Conservation (phyloP, 2,888 invertebrate genomes). For the Electrophaes corylata region DNA sequence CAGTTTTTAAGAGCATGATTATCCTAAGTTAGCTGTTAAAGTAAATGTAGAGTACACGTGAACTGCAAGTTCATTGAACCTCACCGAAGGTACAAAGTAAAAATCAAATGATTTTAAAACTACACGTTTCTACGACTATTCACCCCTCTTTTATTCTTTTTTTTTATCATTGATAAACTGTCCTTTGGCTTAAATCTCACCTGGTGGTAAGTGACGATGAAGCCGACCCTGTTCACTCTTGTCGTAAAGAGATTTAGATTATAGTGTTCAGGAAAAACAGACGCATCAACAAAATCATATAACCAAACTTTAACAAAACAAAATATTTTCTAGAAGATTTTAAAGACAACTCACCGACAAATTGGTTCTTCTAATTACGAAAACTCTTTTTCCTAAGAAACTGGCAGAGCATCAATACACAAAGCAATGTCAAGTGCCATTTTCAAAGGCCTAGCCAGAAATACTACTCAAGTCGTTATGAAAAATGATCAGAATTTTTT, state of each 20-base stretch:
- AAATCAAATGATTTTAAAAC: too few relatives aligned
- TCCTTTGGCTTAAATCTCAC: too few relatives aligned
- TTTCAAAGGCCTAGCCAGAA: slow-evolving; percentile 17
- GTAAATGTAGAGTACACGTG: slow-evolving; percentile 10
- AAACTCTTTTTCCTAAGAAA: slow-evolving; percentile 27
- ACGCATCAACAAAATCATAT: too few relatives aligned
- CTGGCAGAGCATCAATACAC: slow-evolving; percentile 38
- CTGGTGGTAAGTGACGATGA: too few relatives aligned
- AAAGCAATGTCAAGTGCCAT: slow-evolving; percentile 14
- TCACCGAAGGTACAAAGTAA: neutral
- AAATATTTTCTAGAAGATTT: slow-evolving; percentile 5
- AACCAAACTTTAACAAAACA: neutral
- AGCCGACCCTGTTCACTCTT: too few relatives aligned
- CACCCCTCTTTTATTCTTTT: too few relatives aligned
- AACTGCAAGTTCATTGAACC: slow-evolving; percentile 20
- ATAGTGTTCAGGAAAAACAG: too few relatives aligned
- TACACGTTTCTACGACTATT: neutral
- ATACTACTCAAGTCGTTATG: slow-evolving; percentile 10
- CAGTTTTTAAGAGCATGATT: slow-evolving; percentile 26
- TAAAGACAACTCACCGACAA: slow-evolving; percentile 35
- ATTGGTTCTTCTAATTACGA: slow-evolving; percentile 32
- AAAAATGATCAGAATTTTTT: slow-evolving; percentile 16
- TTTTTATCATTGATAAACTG: too few relatives aligned
- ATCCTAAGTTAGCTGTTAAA: slow-evolving; percentile 26
- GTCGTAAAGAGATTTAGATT: too few relatives aligned